phyloP scores from a whole-genome alignment of 2,888 invertebrate genomes.

The Andrena trimmerana region DNA sequence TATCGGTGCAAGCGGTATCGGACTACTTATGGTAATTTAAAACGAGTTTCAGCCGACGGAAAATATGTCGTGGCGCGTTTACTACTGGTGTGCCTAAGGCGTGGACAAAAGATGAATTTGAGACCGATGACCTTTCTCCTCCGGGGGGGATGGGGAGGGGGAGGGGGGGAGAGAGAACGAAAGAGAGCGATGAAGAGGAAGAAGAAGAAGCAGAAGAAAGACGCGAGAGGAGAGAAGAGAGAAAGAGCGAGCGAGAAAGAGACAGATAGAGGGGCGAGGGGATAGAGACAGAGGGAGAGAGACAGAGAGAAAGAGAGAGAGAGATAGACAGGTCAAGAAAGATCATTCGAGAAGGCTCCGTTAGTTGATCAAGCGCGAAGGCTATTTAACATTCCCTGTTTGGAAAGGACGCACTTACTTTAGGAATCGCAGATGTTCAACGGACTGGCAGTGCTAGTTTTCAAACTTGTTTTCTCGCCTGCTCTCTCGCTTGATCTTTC shows the following conservation, averaged over 20 bases:
- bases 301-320: conserved; percentile 43
- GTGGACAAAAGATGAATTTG: conserved; percentile 72
- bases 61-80: conserved; percentile 53
- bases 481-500: conserved; percentile 61
- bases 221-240: not conserved
- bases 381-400: conserved; percentile 70
- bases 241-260: not conserved
- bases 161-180: conserved; percentile 29
- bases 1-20: conserved; percentile 34
- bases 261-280: conserved; percentile 2
- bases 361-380: conserved; percentile 73
- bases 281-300: conserved; percentile 9
- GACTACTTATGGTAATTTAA: conserved; percentile 53
- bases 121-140: conserved; percentile 74
- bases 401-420: conserved; percentile 68
- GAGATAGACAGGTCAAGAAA: conserved; percentile 64
- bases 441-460: conserved; percentile 74
- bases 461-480: conserved; percentile 75
- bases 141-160: conserved; percentile 33
- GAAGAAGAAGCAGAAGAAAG: conserved; percentile 7
- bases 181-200: conserved; percentile 33
- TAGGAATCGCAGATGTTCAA: conserved; percentile 69
- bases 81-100: conserved; percentile 62
- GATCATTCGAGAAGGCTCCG: conserved; percentile 70
- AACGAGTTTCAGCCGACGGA: conserved; percentile 47